These are phyloP conservation scores for Oscarella lobularis DNA, from an alignment of 37 sponge, comb jelly and placozoan species.

Conservation along the genomic window DNA sequence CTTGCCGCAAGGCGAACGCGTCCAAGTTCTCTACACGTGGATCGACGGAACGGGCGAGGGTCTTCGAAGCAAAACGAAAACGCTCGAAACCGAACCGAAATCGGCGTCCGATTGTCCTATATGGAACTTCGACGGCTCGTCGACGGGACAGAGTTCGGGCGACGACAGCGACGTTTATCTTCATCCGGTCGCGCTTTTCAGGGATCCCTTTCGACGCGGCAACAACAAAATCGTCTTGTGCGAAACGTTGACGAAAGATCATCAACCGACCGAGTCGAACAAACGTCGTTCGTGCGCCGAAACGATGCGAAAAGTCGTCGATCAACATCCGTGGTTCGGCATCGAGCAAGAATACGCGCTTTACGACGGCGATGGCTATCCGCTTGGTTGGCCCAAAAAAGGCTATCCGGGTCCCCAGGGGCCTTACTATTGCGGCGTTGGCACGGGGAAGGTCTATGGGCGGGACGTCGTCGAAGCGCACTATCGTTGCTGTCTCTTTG, in stretches of 20 bases:
- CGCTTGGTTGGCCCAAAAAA: conserved; percentile 82
- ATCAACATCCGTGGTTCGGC: conserved; percentile 86
- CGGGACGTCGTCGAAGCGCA: conserved; percentile 27
- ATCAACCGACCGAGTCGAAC: conserved; percentile 39
- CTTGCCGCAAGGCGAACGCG: conserved; percentile 33
- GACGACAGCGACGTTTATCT: conserved; percentile 82
- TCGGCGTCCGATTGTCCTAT: conserved; percentile 52
- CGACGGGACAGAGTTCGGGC: conserved; percentile 65
- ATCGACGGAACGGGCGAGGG: conserved; percentile 79
- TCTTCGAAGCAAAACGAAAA: conserved; percentile 74
- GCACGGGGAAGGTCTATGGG: conserved; percentile 9
- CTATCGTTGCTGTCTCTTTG: conserved; percentile 23
- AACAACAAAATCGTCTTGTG: conserved; percentile 68
- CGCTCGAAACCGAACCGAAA: conserved; percentile 34
- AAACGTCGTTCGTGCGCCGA: conserved; percentile 25
- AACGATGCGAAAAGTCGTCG: conserved; percentile 42
- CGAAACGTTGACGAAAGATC: conserved; percentile 49
- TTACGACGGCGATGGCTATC: conserved; percentile 48
- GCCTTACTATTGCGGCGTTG: conserved; percentile 91
- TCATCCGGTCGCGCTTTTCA: conserved; percentile 65
- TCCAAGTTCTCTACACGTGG: conserved; percentile 91
- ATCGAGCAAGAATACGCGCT: conserved; percentile 92
- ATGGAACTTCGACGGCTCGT: conserved; percentile 97
- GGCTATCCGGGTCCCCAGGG: conserved; percentile 94
- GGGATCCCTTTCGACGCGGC: conserved; percentile 41